Evolutionary conservation across 2,888 invertebrate species (phyloP).

Genomic region (Cremastinae sp.): DNA sequence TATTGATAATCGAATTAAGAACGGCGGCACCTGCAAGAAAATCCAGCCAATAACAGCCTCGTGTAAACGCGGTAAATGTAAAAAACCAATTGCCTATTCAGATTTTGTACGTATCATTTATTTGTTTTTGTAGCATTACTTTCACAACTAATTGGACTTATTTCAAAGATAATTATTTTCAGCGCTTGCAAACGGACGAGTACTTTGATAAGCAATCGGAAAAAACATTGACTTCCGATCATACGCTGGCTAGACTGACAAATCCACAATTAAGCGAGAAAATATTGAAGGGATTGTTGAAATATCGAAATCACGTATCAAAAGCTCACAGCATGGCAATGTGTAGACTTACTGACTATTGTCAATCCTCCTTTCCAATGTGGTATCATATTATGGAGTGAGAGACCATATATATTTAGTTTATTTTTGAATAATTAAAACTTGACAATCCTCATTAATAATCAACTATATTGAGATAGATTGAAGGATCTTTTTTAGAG

Average conservation of each 20-base stretch:
- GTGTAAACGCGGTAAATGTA: constrained; percentile 57
- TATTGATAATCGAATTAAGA: constrained; percentile 23
- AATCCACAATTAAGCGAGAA: constrained; percentile 87
- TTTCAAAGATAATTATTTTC: constrained; percentile 43
- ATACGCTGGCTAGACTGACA: constrained; percentile 88
- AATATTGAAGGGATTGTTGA: constrained; percentile 83
- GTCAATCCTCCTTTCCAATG: constrained; percentile 84
- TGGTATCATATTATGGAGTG: constrained; percentile 85
- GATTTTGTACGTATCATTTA: constrained; percentile 70
- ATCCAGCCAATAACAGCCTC: constrained; percentile 61
- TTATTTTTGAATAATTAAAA: no score
- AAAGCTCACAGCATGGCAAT: constrained; percentile 84
- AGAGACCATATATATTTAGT: constrained; percentile 60
- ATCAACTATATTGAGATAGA: no score
- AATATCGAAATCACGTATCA: constrained; percentile 81
- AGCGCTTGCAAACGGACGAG: constrained; percentile 75
- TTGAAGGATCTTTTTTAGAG: no score
- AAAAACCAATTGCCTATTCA: constrained; percentile 64
- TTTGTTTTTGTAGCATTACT: not conserved
- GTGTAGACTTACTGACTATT: constrained; percentile 82
- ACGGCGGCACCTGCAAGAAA: no score
- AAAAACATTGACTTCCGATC: constrained; percentile 87
- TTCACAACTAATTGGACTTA: constrained; percentile 7
- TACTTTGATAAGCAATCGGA: constrained; percentile 77
- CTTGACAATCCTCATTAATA: no score